A percentile compares a stretch with the other conserved stretches of the same genome.
phyloP scores from a whole-genome alignment of 2,113 vertebrate species.

The Todiramphus chloris region DNA sequence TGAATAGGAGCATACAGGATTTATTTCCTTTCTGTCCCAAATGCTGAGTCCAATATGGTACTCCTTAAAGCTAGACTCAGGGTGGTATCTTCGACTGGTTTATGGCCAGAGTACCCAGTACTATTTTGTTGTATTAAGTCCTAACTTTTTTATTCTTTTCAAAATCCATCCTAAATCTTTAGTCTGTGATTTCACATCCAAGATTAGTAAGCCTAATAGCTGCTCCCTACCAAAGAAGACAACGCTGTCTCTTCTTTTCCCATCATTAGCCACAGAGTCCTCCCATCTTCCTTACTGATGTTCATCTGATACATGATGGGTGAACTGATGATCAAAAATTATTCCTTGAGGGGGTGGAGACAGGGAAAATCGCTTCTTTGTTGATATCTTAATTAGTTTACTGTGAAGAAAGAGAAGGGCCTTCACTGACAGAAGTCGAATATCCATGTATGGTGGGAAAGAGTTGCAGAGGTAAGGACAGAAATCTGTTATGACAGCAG shows the following conservation, averaged over 20 bases:
- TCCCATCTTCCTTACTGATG: neutral
- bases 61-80: neutral
- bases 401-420: neutral
- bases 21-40: neutral
- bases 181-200: neutral
- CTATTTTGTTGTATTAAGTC: neutral
- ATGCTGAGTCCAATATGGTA: rapidly evolving
- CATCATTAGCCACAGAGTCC: neutral
- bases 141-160: neutral
- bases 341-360: neutral
- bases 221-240: neutral
- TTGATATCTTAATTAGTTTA: neutral
- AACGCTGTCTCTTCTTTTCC: neutral
- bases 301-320: neutral
- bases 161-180: neutral
- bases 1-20: neutral
- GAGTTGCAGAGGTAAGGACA: neutral
- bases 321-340: neutral
- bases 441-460: neutral
- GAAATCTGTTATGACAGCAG: neutral
- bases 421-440: neutral
- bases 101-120: neutral
- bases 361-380: neutral
- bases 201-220: neutral
- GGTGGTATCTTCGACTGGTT: neutral